Conservation (phyloP, 2,888 invertebrate genomes). For the Eucriotettix oculatus region DNA sequence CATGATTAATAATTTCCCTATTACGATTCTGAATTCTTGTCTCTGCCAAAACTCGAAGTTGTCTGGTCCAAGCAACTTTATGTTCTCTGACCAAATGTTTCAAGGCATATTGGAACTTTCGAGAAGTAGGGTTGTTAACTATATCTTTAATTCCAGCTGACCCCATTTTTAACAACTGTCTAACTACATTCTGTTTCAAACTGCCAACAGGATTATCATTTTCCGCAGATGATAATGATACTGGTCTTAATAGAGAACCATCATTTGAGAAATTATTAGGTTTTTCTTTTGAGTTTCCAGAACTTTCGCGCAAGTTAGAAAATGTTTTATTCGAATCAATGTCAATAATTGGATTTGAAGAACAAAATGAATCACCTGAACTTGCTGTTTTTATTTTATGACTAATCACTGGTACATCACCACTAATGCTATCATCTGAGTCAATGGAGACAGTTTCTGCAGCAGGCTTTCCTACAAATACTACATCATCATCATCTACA, state of each 20-base stretch:
- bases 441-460: background rate
- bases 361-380: no score
- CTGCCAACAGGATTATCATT: background rate
- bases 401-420: no score
- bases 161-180: background rate
- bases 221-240: background rate
- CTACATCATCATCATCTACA: background rate
- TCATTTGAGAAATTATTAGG: no score
- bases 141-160: background rate
- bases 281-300: no score
- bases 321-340: no score
- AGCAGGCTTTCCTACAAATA: background rate
- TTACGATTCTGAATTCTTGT: background rate
- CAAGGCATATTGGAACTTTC: background rate
- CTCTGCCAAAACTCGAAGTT: background rate
- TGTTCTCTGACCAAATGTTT: background rate
- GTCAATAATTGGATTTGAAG: no score
- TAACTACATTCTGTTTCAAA: background rate
- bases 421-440: no score
- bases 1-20: background rate
- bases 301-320: no score
- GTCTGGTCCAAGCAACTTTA: background rate
- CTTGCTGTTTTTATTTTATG: no score
- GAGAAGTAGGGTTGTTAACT: background rate
- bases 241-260: no score